A percentile compares a stretch with the other conserved stretches of the same genome.
Evolutionary conservation across 2,888 invertebrate genomes (phyloP).

Genomic region (Macrophya alboannulata): DNA sequence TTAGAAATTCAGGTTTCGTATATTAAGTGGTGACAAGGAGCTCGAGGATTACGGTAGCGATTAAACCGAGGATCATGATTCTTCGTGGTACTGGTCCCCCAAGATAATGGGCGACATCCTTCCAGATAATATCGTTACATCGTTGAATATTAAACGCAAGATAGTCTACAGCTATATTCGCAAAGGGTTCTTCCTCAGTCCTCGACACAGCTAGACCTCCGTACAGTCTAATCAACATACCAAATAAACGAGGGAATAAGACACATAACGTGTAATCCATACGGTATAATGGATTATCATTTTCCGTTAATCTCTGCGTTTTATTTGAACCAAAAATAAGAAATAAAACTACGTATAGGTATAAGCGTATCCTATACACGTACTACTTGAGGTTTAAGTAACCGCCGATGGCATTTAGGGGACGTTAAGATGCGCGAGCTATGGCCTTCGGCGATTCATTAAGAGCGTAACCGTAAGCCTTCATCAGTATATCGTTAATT

Average conservation of each 20-base stretch:
- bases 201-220: background rate
- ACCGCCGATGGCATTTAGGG: conserved; percentile 41
- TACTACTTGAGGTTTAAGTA: background rate
- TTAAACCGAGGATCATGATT: conserved; percentile 41
- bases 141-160: conserved; percentile 53
- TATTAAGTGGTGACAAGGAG: conserved; percentile 32
- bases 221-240: conserved; percentile 5
- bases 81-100: background rate
- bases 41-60: conserved; percentile 20
- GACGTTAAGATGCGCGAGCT: background rate
- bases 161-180: background rate
- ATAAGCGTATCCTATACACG: no score
- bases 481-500: conserved; percentile 36
- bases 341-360: no score
- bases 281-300: background rate
- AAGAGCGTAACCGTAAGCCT: conserved; percentile 16
- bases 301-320: background rate
- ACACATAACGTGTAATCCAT: conserved; percentile 7
- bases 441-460: conserved; percentile 36
- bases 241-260: conserved; percentile 26
- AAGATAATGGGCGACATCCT: conserved; percentile 50
- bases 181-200: background rate
- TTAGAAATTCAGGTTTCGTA: conserved; percentile 38
- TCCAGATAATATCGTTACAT: conserved; percentile 38
- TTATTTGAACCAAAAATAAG: no score